phyloP scores from a whole-genome alignment of 2,113 vertebrate genomes.

The Rhadina sibilatrix region DNA sequence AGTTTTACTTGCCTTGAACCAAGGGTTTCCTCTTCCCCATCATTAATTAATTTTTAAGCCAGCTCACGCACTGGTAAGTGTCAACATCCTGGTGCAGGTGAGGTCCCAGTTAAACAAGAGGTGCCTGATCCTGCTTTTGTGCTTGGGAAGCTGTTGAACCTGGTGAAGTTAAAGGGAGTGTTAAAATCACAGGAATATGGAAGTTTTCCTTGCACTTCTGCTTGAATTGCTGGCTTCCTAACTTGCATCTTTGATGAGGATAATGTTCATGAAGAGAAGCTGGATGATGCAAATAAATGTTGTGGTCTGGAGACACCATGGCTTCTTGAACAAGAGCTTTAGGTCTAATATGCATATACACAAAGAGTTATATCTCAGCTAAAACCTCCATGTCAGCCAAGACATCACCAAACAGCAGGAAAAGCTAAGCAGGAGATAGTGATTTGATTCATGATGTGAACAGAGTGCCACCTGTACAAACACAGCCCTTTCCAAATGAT shows the following conservation, averaged over 20 bases:
- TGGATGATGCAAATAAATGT: background rate
- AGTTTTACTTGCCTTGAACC: background rate
- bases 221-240: background rate
- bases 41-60: background rate
- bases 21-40: background rate
- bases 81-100: too few species aligned
- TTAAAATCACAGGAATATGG: background rate
- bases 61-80: accelerated
- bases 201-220: background rate
- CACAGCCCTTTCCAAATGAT: background rate
- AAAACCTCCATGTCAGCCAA: background rate
- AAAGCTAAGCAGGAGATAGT: background rate
- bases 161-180: background rate
- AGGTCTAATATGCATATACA: background rate
- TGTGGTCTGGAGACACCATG: background rate
- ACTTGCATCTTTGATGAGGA: background rate
- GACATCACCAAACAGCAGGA: background rate
- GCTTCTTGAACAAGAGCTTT: background rate
- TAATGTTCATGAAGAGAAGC: background rate
- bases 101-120: background rate
- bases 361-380: background rate
- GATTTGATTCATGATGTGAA: background rate
- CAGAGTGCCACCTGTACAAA: background rate
- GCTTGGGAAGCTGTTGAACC: background rate
- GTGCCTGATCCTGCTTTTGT: background rate